Base-by-base conservation (phyloP, 2,888 invertebrate species). In the Melanostoma scalare region DNA sequence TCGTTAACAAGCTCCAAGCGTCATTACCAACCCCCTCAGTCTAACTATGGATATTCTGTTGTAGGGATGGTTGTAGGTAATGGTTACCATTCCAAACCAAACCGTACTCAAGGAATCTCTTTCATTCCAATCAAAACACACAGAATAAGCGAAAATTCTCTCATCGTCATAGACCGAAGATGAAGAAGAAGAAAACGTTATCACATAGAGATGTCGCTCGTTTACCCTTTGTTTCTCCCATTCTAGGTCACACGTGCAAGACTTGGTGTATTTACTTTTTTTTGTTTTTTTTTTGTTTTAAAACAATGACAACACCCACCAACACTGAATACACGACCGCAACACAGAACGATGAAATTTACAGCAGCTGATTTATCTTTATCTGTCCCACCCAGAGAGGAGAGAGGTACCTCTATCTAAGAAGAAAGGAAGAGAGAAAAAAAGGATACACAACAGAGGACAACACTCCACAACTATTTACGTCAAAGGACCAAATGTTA, bases 241-340 rank as follows among this genome's bases (percentile, higher is more conserved):
- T 82, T 82, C 82, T 82, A 82, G 82, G 82, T 82, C 82, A 82
- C 82, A 82, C 82, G 82, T 82, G 82, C 63, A 60, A 69, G 65
- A 58, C 48, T 63, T 73, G 40, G 9, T 2, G 52, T 61, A 56
- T 69, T 61, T 20, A 20, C 20, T 48, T 56, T 65, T 50, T 68
- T 69, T 61, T 20, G 1, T 1, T 48, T 56, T 65, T 50, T 68
- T 56, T 52, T 56, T 48, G 61, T 30, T 65, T 56, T 63, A 10
- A 65, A 72, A 73, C 67, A 73, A 53, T 52, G 68, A 72, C 68
- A 73, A 77, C 68, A 77, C 82, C 77, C 73, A 72, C 76, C 20
- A 52, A 44, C 58, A 20, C 20, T 20, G 20, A 20, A 20, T 1
- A 52, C 55, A 72, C 58, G 50, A 61, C 52, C 68, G 56, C 42